These are phyloP conservation scores for Gasteruption jaculator DNA, from an alignment of 2,888 invertebrate genomes.

Conservation along the genomic window DNA sequence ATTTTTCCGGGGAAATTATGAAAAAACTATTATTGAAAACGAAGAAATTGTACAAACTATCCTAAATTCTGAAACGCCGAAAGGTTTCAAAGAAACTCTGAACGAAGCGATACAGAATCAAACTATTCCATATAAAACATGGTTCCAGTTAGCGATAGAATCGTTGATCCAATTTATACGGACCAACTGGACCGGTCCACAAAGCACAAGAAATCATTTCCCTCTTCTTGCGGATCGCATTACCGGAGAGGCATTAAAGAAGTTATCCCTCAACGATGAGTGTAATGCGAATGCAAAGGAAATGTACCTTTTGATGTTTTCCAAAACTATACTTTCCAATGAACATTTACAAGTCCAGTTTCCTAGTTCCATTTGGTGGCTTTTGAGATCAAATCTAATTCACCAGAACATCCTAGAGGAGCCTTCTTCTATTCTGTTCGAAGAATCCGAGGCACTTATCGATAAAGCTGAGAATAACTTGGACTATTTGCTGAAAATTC, in stretches of 20 bases:
- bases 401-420: constrained; percentile 79
- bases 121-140: constrained; percentile 38
- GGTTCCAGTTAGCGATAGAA: constrained; percentile 61
- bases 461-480: constrained; percentile 38
- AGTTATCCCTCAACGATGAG: constrained; percentile 46
- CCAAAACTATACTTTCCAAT: constrained; percentile 43
- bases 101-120: constrained; percentile 21
- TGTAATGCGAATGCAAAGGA: constrained; percentile 40
- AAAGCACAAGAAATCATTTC: constrained; percentile 46
- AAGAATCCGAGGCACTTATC: constrained; percentile 56
- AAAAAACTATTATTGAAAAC: no score
- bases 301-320: constrained; percentile 47
- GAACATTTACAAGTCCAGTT: constrained; percentile 49
- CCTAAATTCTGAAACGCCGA: no score
- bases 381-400: constrained; percentile 65
- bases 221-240: constrained; percentile 29
- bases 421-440: constrained; percentile 63
- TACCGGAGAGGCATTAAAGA: constrained; percentile 37
- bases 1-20: no score
- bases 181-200: constrained; percentile 78
- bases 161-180: constrained; percentile 72
- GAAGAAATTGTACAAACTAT: no score
- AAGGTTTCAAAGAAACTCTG: constrained; percentile 23
- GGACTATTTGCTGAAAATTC: constrained; percentile 23
- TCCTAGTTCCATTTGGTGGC: constrained; percentile 60